Evolutionary conservation across 2,113 vertebrate genomes (phyloP), one percentile per base, ranked within the genome.

Genomic region (Leucopsar rothschildi): DNA sequence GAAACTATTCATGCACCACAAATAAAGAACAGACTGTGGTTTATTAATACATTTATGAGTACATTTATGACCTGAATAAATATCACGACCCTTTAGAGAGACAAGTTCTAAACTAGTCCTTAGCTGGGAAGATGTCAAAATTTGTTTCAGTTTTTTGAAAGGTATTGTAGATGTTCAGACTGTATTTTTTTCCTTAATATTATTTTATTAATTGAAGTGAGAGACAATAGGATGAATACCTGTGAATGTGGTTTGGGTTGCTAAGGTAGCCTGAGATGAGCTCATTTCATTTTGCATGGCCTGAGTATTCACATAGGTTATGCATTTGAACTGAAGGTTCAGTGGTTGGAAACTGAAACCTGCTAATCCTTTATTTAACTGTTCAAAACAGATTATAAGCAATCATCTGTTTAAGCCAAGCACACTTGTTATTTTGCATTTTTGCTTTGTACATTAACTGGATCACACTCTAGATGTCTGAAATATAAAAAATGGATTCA

Each of bases 101-200:
- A 56, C 1, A 52, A 47, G 14, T 57, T 91, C 50, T 50, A 21
- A 85, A 73, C 13, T 65, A 53, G 9, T 18, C 22, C 12, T 77
- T 14, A 42, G 11, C 20, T 82, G 40, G n/a, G 35, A 92, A 82
- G 28, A 15, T 7, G 3, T 14, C 5, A 60, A 88, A 52, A 24
- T 77, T 55, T 33, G 10, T n/a, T 85, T 69, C 8, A 47, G 4
- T 55, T 78, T 82, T 4, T 72, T 73, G 27, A 82, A 78, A 69
- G 29, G 3, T 20, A 45, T 33, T 37, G 4, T 12, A 73, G 40
- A n/a, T 0, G 0, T 82, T 73, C 15, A 50, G 70, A 31, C 1
- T 23, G 6, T 15, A 2, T 7, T 56, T 89, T 78, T 86, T 85
- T 6, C 6, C 12, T 9, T 49, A 68, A 4, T 24, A 25, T 29